Evolutionary conservation across 2,797 vertebrate species (phyloP), one percentile per base, ranked within the genome.

Genomic region (Coreius guichenoti): DNA sequence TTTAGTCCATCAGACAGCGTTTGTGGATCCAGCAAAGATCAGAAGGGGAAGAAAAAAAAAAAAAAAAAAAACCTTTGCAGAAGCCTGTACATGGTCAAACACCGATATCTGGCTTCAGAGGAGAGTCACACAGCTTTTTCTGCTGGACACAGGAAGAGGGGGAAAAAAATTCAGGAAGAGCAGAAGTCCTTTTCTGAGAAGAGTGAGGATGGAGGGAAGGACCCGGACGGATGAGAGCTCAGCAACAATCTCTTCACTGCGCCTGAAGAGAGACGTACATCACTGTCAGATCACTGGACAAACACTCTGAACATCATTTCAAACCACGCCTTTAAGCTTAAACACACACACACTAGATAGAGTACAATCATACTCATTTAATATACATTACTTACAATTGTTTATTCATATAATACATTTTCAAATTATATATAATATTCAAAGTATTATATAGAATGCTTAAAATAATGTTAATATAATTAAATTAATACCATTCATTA

Each of bases 211-310:
- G 77, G 69, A 86, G 76, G 39, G 49, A 23, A 36, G 61, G 69
- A 73, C n/a, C 70, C 45, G 65, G 73, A 81, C 76, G 68, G 73
- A 80, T 5, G 49, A 43, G 56, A 39, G 65, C 26, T 73, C 65
- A 14, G 17, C 4, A 6, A 1, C 29, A 17, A 13, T 43, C n/a
- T 0, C 88, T 83, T 94, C 92, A 95, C 92, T 95, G 94, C 75
- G 93, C 93, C 95, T 96, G 92, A 82, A 92, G 13, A 67, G 88
- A 21, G 85, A 36, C 0, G 5, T 8, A 86, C 3, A 43, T 1
- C 51, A 6, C 54, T 16, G 31, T 68, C 3, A 26, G 23, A 31
- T 4, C 39, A n/a, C 49, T 63, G 11, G 13, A 33, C 26, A 26
- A 56, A 21, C 23, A 13, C 4, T 5, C 29, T 36, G 1, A 5